Conservation (phyloP, 2,888 invertebrate genomes). For the Andrena bicolor region DNA sequence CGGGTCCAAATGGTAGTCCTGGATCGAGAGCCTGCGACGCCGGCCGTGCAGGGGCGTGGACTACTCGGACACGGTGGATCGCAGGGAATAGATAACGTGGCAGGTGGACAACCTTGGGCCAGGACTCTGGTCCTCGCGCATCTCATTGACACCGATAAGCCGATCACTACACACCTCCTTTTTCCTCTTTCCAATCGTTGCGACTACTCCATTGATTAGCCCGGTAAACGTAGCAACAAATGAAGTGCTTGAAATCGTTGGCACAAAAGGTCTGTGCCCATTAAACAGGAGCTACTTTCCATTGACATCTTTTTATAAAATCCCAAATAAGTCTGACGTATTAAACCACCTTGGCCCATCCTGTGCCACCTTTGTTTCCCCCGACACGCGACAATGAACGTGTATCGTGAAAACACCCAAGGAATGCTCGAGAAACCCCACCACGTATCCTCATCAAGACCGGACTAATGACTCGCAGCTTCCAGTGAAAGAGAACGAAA, state of each 20-base stretch:
- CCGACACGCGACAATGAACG: too few relatives aligned
- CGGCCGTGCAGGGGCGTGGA: slow-evolving; percentile 62
- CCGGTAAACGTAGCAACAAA: too few relatives aligned
- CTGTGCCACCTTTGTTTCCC: too few relatives aligned
- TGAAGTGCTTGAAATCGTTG: too few relatives aligned
- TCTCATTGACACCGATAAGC: slow-evolving; percentile 78
- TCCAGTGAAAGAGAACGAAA: slow-evolving; percentile 16
- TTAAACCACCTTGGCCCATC: too few relatives aligned
- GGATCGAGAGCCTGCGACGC: slow-evolving; percentile 48
- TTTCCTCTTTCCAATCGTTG: not conserved
- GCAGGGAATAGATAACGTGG: slow-evolving; percentile 60
- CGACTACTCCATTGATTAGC: not conserved
- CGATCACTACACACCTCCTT: slow-evolving; percentile 52
- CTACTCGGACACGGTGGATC: slow-evolving; percentile 58
- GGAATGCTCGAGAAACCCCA: not conserved
- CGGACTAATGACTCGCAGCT: slow-evolving; percentile 22
- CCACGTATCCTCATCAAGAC: slow-evolving; percentile 8
- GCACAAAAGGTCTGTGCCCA: too few relatives aligned
- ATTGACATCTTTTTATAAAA: too few relatives aligned
- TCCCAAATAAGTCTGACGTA: too few relatives aligned
- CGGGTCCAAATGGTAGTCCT: slow-evolving; percentile 41
- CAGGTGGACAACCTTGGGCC: slow-evolving; percentile 79
- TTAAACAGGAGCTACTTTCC: too few relatives aligned
- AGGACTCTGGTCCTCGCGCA: slow-evolving; percentile 71
- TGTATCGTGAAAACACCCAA: too few relatives aligned